A percentile compares a stretch with the other conserved stretches of the same genome.
phyloP scores from a whole-genome alignment of 2,888 invertebrate genomes.

The Bugulina stolonifera region DNA sequence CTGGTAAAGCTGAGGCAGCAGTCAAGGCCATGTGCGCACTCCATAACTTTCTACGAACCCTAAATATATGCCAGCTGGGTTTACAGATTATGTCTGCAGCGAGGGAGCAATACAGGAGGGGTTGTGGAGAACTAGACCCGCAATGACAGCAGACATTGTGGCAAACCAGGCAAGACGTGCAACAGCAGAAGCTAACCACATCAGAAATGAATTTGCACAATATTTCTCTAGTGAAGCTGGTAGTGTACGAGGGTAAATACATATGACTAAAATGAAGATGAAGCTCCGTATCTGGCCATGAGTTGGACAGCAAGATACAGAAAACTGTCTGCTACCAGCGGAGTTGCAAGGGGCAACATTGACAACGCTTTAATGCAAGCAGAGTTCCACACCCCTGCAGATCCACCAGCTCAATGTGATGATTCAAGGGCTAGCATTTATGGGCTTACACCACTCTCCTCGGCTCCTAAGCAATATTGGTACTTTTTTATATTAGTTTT shows the following conservation, averaged over 20 bases:
- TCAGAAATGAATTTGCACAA: background rate
- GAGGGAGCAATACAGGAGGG: background rate
- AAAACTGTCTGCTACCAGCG: too few species aligned
- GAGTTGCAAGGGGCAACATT: too few species aligned
- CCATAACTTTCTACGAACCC: background rate
- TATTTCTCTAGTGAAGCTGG: background rate
- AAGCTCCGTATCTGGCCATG: too few species aligned
- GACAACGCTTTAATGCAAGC: too few species aligned
- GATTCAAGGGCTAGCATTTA: too few species aligned
- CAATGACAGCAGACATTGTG: background rate
- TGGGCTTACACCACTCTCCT: too few species aligned
- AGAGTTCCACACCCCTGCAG: too few species aligned
- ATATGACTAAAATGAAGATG: too few species aligned
- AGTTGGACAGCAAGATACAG: too few species aligned
- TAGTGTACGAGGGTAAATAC: background rate
- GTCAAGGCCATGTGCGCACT: background rate
- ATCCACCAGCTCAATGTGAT: too few species aligned
- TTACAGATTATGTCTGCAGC: background rate
- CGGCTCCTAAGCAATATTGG: too few species aligned
- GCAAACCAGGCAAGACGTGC: background rate
- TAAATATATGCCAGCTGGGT: background rate
- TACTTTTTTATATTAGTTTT: too few species aligned
- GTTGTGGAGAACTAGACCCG: background rate
- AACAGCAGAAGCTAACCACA: background rate
- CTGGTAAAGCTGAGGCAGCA: background rate